Conservation (phyloP, 2,113 vertebrate genomes). For the Puntigrus tetrazona region DNA sequence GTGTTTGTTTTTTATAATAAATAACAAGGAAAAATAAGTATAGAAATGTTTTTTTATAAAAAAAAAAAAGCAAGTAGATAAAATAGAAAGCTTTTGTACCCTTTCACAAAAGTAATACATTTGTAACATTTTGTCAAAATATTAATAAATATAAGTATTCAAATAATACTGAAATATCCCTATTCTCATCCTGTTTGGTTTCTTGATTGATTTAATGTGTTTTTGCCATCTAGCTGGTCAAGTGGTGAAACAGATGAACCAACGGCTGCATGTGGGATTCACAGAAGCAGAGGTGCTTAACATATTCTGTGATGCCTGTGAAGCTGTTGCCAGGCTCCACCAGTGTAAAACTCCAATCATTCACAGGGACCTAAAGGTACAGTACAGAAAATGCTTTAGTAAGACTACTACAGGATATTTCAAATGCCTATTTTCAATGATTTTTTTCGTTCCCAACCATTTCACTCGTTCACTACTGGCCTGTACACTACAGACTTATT, state of each 20-base stretch:
- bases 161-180: not conserved
- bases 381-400: not conserved
- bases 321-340: constrained; percentile 93
- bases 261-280: constrained; percentile 89
- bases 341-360: constrained; percentile 96
- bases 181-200: not conserved
- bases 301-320: constrained; percentile 94
- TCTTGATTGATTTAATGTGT: not conserved
- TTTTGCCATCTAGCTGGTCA: constrained; percentile 83
- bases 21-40: too few species aligned
- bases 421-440: too few species aligned
- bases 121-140: not conserved
- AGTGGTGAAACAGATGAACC: constrained; percentile 98
- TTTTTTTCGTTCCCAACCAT: not conserved
- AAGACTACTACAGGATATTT: not conserved
- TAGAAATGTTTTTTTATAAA: too few species aligned
- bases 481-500: not conserved
- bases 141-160: not conserved
- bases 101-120: too few species aligned
- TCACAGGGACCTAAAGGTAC: constrained; percentile 94
- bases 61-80: too few species aligned
- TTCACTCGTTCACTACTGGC: not conserved
- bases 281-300: constrained; percentile 86
- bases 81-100: too few species aligned
- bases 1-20: too few species aligned